Percentiles rank a stretch among this genome's conserved stretches.
phyloP scores from a whole-genome alignment of 2,888 invertebrate genomes.

The Stenodema calcarata region DNA sequence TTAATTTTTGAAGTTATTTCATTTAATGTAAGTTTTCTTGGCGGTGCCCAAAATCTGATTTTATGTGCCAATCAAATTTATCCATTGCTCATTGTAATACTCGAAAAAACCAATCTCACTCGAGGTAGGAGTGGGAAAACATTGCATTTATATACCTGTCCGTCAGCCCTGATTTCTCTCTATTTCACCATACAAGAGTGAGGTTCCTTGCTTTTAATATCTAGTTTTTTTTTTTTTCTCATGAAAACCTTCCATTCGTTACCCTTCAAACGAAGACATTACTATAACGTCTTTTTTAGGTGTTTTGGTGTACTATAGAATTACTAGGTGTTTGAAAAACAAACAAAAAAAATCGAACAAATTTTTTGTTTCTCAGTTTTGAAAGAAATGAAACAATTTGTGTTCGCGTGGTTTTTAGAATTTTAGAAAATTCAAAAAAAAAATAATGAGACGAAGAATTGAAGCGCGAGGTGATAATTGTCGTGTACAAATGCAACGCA shows the following conservation, averaged over 20 bases:
- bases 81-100: conserved; percentile 24
- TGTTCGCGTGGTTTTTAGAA: conserved; percentile 13
- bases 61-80: conserved; percentile 24
- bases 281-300: not conserved
- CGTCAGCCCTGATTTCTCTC: not conserved
- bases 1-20: not conserved
- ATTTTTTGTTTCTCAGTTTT: not conserved
- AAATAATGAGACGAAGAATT: not conserved
- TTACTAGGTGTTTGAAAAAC: not conserved
- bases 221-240: not conserved
- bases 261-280: not conserved
- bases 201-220: not conserved
- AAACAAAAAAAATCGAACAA: not conserved
- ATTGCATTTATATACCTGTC: conserved; percentile 1
- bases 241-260: not conserved
- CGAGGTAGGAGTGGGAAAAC: not conserved
- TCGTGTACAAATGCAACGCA: conserved; percentile 48
- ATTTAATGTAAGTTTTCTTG: not conserved
- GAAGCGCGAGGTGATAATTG: conserved; percentile 45
- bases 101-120: not conserved
- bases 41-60: not conserved
- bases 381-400: not conserved
- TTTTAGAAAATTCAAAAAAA: not conserved
- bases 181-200: not conserved
- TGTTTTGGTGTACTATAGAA: not conserved